Base-by-base conservation (phyloP, 1,140 invertebrate genomes). In the Ceratitis capitata region DNA sequence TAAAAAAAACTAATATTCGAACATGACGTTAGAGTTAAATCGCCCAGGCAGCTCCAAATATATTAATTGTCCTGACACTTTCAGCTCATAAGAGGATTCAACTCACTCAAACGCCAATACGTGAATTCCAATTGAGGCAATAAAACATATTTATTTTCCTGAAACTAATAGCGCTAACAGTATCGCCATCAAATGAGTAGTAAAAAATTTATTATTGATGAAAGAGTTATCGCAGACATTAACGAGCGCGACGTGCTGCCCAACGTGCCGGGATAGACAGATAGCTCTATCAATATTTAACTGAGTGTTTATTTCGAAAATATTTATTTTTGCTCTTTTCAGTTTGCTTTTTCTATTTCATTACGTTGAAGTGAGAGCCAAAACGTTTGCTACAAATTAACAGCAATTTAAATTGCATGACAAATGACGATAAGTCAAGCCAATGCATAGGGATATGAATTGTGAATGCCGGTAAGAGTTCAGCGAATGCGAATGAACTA, bases 161-260 rank as follows among this genome's bases (percentile, higher is more conserved):
- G 26, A 26, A 78, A 78, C 23, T 78, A 78, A 78, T 78, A 42
- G 69, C 69, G 69, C 9, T 78, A 78, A 78, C 45, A 78, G 35
- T 14, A 39, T 78, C 69, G 69, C 69, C 32, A 74, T 74, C 12
- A 78, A 78, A 78, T 78, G 42, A 78, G 39, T 26, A n/a, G 45
- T 78, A 78, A 78, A 78, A 78, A 78, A 78, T 78, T 23, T n/a
- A 78, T 78, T 45, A 45, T 45, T 78, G 69, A 19, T 45, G 39
- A 78, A 78, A 78, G 39, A 45, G 39, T 78, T 78, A 78, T 78
- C 69, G 69, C 39, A 10, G 39, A 2, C 39, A 47, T 78, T 78
- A 78, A 7, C 12, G 16, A 39, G 26, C 3, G 69, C 45, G 45
- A 7, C 12, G 16, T 45, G 26, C 3, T 35, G 19, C 7, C 12